Evolutionary conservation across 30 jellyfish, hydroid and myxozoan species (phyloP), one percentile per base, ranked within the genome.

Genomic region (Cassiopea xamachana): DNA sequence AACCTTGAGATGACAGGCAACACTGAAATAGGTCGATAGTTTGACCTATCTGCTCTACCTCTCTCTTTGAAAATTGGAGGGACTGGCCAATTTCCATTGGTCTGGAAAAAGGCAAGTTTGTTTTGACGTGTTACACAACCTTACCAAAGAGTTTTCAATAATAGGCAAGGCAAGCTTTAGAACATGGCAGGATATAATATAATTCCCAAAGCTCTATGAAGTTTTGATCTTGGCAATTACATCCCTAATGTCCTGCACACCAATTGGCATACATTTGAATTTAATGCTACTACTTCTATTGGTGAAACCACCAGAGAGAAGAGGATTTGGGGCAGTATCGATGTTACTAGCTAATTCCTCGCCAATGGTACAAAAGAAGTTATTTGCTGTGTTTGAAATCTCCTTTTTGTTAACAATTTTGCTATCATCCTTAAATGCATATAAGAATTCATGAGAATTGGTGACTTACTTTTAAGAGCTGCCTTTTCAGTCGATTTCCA

Each of bases 111-210:
- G 58, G 62, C 55, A 43, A 46, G 89, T 50, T 80, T 80, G 49
- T 43, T 50, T 50, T 60, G 82, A 80, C 17, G 82, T 49, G 58
- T 39, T 80, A 45, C 51, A 80, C 79, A 80, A 64, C 43, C 48
- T 6, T 46, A 77, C 89, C 77, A 80, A 48, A 59, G 89, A 80
- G 80, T 80, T 80, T 39, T 80, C 79, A 50, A 80, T 80, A 77
- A 80, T 5, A 60, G 79, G 89, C 79, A 80, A 50, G 60, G 89
- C 59, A 1, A 50, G 89, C 58, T 80, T 80, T 12, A 39, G 81
- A 44, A 51, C 6, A 27, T 77, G 19, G 80, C 69, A 8, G 61
- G 45, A 77, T 80, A 77, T 77, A 67, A 2, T 77, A 67, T 77
- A 43, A 43, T 50, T 77, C 72, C 87, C 80, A 77, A 50, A 77